A percentile compares a stretch with the other conserved stretches of the same genome.
These are phyloP conservation scores for Microcebus ravelobensis DNA, from an alignment of 2,113 vertebrate genomes.

Conservation along the genomic window DNA sequence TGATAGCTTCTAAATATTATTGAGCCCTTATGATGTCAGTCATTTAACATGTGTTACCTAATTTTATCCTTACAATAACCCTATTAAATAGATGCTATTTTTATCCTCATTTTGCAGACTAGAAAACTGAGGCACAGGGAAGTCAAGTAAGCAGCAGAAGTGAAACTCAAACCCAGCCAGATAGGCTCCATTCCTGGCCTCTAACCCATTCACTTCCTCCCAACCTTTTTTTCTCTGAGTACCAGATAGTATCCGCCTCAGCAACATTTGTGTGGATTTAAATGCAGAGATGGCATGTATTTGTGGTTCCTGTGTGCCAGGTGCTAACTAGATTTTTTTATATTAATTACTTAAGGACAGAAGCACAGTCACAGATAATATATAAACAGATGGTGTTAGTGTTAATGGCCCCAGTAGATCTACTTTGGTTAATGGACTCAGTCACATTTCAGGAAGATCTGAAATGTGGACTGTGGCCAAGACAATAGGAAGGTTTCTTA, in stretches of 20 bases:
- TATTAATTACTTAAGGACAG: neutral
- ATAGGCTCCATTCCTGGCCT: neutral
- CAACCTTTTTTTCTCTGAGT: neutral
- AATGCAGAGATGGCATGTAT: neutral
- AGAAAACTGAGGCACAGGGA: neutral
- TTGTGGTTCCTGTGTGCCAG: neutral
- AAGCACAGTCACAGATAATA: neutral
- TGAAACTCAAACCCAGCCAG: neutral
- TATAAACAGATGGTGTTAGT: neutral
- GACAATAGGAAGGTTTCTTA: neutral
- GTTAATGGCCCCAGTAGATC: neutral
- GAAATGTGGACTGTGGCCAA: neutral
- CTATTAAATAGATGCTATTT: neutral
- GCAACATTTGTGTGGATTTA: neutral
- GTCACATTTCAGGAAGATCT: neutral
- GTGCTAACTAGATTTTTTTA: neutral
- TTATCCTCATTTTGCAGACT: neutral
- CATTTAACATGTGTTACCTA: neutral
- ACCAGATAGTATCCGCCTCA: neutral
- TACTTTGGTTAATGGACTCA: neutral
- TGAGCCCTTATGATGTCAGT: neutral
- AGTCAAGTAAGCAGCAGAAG: neutral
- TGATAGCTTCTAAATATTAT: neutral
- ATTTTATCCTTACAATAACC: neutral
- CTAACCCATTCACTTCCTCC: neutral